phyloP scores from a whole-genome alignment of 92 coral and sea anemone genomes.

The Epizoanthus illoricatus region DNA sequence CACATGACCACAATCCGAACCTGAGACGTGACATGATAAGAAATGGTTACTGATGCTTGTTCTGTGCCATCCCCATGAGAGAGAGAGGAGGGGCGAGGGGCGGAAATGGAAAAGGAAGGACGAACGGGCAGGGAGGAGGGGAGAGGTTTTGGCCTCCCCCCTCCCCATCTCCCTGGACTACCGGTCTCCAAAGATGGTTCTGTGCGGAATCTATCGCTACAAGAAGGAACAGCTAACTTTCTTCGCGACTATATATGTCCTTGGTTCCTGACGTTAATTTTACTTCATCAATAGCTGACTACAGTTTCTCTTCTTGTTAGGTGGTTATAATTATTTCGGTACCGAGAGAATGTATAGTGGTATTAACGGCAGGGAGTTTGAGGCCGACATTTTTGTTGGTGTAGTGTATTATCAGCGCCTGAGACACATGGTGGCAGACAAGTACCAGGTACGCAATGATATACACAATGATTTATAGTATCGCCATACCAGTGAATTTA shows the following conservation, averaged over 20 bases:
- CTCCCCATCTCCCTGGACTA: no score
- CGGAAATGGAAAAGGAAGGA: no score
- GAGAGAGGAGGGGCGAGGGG: no score
- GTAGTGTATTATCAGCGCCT: slow-evolving; percentile 95
- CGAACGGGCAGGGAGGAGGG: no score
- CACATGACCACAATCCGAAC: neutral
- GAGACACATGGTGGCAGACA: slow-evolving; percentile 98
- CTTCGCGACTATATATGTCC: no score
- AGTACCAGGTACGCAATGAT: slow-evolving; percentile 75
- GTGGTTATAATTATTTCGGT: slow-evolving; percentile 95
- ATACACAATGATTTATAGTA: neutral
- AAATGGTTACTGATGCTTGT: slow-evolving; percentile 2
- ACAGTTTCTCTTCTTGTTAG: slow-evolving; percentile 38
- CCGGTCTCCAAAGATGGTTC: no score
- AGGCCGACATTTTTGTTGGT: slow-evolving; percentile 97
- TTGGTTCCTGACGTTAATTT: no score
- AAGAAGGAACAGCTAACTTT: no score
- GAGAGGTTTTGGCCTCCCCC: no score
- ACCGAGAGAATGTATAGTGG: slow-evolving; percentile 97
- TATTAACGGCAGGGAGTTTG: slow-evolving; percentile 95
- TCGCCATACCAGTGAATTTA: no score
- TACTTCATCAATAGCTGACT: neutral
- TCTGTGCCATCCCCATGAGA: neutral
- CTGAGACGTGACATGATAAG: neutral
- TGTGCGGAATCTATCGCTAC: no score